Base-by-base conservation (phyloP, 1,140 invertebrate genomes). In the Phortica variegata region DNA sequence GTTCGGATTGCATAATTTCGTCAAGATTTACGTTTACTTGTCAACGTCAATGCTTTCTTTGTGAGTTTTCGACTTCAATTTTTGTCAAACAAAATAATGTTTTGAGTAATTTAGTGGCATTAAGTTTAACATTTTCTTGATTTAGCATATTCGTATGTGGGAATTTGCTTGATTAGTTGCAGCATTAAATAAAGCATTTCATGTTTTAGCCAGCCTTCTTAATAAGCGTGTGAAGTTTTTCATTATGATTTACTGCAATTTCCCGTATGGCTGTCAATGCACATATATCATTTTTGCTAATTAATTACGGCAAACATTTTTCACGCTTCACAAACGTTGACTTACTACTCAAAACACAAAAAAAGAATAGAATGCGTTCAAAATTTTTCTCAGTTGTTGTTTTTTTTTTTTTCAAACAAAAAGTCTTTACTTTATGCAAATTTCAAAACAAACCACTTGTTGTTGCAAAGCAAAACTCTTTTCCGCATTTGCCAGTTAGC, bases 401-500 rank as follows among this genome's bases (percentile, higher is more conserved):
- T n/a, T n/a, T n/a, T n/a, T n/a, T n/a, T n/a, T n/a, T n/a, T n/a
- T n/a, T n/a, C n/a, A n/a, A n/a, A n/a, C 23, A 26, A 26, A 26
- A 26, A 5, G 23, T 26, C 23, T 26, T 26, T 26, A 26, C 54
- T 60, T 57, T 68, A 66, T 66, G 63, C 60, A 62, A 66, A 66
- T 66, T 36, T 8, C 6, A 17, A 7, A 15, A 18, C 12, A 19
- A 38, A 17, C 52, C 23, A 48, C 40, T n/a, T n/a, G n/a, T n/a
- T n/a, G n/a, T n/a, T n/a, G n/a, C n/a, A n/a, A n/a, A n/a, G n/a
- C n/a, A n/a, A n/a, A 50, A 60, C 51, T 60, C 63, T 66, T 62
- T 66, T 66, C 63, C 63, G 63, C 63, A 66, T 66, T 60, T 51
- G 53, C 52, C 18, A 29, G 44, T n/a, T n/a, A n/a, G n/a, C n/a